These are phyloP conservation scores for Poicephalus gulielmi DNA, from an alignment of 2,113 vertebrate genomes.

Conservation along the genomic window DNA sequence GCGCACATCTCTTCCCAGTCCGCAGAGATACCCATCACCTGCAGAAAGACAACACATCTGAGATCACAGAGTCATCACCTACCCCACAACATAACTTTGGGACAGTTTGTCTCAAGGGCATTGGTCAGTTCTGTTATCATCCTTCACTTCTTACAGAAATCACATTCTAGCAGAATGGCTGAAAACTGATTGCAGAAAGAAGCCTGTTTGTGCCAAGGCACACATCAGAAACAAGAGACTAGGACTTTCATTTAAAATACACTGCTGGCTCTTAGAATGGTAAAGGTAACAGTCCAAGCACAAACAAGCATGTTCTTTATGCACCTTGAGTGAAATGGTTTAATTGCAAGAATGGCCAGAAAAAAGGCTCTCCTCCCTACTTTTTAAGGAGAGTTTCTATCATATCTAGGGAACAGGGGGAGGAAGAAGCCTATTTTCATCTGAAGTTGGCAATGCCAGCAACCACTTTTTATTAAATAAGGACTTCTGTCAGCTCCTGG, in stretches of 20 bases:
- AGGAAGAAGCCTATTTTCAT: not conserved
- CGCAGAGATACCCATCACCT: not conserved
- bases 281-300: not conserved
- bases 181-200: not conserved
- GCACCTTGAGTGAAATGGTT: not conserved
- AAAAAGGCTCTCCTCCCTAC: not conserved
- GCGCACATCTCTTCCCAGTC: not conserved
- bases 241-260: not conserved
- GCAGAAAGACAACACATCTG: not conserved
- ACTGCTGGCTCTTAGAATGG: not conserved
- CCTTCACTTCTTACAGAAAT: not conserved
- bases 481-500: constrained; percentile 19
- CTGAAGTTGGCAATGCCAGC: constrained; percentile 22
- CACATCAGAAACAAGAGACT: not conserved
- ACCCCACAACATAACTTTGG: accelerated
- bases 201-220: not conserved
- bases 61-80: not conserved
- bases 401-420: not conserved
- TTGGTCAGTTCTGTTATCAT: not conserved
- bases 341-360: not conserved
- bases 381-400: not conserved
- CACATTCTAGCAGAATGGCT: not conserved
- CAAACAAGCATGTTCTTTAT: not conserved
- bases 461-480: constrained; percentile 30
- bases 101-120: not conserved